phyloP scores from a whole-genome alignment of 2,888 invertebrate species.

The Patella caerulea region DNA sequence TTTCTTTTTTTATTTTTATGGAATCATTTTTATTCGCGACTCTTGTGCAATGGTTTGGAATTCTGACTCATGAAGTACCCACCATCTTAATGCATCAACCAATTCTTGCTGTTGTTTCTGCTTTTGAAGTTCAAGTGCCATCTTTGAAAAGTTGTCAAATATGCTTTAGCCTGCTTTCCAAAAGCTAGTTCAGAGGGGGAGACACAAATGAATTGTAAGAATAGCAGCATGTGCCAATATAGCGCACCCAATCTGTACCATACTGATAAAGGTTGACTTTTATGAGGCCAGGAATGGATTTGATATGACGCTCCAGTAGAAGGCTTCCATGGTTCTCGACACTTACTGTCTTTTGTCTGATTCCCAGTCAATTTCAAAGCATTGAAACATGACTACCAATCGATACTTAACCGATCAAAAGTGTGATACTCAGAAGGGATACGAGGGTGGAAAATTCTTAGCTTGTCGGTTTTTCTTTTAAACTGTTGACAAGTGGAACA shows the following conservation, averaged over 20 bases:
- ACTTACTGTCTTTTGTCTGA: neutral
- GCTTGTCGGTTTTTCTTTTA: neutral
- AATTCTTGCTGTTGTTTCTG: neutral
- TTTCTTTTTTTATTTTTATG: no score
- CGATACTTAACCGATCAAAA: conserved; percentile 3
- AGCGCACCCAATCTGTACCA: conserved; percentile 5
- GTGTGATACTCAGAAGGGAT: neutral
- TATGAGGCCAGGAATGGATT: neutral
- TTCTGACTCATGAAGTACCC: no score
- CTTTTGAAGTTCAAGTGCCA: neutral
- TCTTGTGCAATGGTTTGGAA: no score
- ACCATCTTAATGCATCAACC: no score
- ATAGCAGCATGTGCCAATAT: neutral
- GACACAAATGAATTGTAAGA: neutral
- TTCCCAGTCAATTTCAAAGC: neutral
- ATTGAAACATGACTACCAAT: neutral
- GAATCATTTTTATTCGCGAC: no score
- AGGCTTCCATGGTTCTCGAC: neutral
- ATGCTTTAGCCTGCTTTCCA: neutral
- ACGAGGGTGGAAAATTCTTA: neutral
- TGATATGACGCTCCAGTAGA: neutral
- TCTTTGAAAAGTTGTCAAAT: neutral
- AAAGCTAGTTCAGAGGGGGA: neutral
- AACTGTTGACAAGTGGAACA: conserved; percentile 4
- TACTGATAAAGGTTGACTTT: neutral